Evolutionary conservation across 2,888 invertebrate genomes (phyloP), one percentile per base, ranked within the genome.

Genomic region (Lathronympha strigana): DNA sequence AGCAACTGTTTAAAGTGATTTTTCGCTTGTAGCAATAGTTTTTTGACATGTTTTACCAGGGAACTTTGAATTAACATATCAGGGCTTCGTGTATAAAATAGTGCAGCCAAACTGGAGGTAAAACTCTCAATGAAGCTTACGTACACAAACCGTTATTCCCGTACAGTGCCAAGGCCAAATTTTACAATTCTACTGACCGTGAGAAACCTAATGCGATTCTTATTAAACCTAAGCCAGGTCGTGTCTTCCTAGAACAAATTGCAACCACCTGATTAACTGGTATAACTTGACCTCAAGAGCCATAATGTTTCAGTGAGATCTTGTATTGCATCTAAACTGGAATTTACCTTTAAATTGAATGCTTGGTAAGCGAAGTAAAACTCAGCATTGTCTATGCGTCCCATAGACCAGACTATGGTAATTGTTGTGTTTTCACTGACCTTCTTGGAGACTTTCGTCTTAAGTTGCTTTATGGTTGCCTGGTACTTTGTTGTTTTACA

Each of bases 391-490:
- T 69, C 66, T 67, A 51, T 51, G 61, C 51, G 31, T 55, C 60
- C 45, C 55, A 45, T 40, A 55, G 63, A 61, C 54, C 17, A 50
- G 63, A 64, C 54, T 69, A 68, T 67, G 69, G 60, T 67, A 67
- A 67, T 63, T 67, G 58, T 58, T 63, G 62, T 60, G 62, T 64
- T 69, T 69, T 67, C 69, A 68, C 69, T 67, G 69, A 49, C 68
- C 69, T 31, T 58, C 66, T 58, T 69, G 21, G 19, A 62, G 60
- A 67, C 69, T 68, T 68, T 63, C 67, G 63, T 66, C 58, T 36
- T 36, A 21, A 62, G 61, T 61, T 63, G 36, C 11, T 53, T 60
- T 67, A 67, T 64, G 53, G 9, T 57, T 28, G 63, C 57, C 50
- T 51, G 57, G 57, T 43, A 58, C 36, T n/a, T n/a, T n/a, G n/a